A percentile compares a stretch with the other conserved stretches of the same genome.
Conservation (phyloP, 2,888 invertebrate genomes). For the Tinea semifulvella region DNA sequence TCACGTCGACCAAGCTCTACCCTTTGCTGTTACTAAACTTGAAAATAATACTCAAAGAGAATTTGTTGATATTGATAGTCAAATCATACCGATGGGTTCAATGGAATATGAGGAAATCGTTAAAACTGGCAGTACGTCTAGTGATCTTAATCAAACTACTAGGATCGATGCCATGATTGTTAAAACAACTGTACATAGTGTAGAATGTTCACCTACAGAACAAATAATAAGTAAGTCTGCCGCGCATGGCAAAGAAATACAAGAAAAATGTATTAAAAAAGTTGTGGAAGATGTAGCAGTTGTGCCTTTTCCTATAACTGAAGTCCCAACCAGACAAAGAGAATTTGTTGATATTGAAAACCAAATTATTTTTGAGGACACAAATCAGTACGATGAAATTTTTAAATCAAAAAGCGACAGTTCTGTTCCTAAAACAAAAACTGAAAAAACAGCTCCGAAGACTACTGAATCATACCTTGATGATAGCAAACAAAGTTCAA, state of each 20-base stretch:
- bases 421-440: constrained; percentile 57
- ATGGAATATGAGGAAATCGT: constrained; percentile 52
- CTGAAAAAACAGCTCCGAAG: constrained; percentile 47
- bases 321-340: constrained; percentile 56
- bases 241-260: constrained; percentile 25
- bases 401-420: constrained; percentile 60
- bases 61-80: constrained; percentile 57
- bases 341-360: constrained; percentile 56
- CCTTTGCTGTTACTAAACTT: constrained; percentile 47
- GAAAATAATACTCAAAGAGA: constrained; percentile 40
- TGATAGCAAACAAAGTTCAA: constrained; percentile 68
- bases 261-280: constrained; percentile 46
- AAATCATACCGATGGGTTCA: constrained; percentile 56
- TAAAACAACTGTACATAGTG: constrained; percentile 30
- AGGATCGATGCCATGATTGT: constrained; percentile 26
- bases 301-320: constrained; percentile 57
- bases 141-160: neutral
- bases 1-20: constrained; percentile 37
- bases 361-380: constrained; percentile 51
- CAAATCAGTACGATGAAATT: constrained; percentile 58
- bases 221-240: neutral
- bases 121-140: constrained; percentile 22
- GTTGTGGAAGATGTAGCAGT: constrained; percentile 37
- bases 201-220: constrained; percentile 30
- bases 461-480: constrained; percentile 49